phyloP scores from a whole-genome alignment of 2,888 invertebrate genomes.

The Lasioglossum malachurum region DNA sequence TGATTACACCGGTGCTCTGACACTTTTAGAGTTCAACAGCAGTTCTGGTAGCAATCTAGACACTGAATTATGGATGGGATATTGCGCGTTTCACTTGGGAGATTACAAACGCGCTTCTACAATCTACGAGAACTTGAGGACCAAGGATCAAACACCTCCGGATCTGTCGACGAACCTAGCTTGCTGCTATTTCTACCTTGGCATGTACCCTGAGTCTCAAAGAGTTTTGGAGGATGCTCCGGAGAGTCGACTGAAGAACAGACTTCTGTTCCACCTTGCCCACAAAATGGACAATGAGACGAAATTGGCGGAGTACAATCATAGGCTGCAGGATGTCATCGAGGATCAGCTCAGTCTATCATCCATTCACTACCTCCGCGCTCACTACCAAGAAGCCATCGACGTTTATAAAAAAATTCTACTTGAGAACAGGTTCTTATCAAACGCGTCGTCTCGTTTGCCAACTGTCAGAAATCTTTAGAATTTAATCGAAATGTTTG shows the following conservation, averaged over 20 bases:
- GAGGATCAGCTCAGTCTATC: slow-evolving; percentile 98
- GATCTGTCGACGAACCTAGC: slow-evolving; percentile 93
- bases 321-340: slow-evolving; percentile 93
- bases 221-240: slow-evolving; percentile 89
- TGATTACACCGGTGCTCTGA: slow-evolving; percentile 98
- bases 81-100: slow-evolving; percentile 97
- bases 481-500: neutral
- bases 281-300: slow-evolving; percentile 97
- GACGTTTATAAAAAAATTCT: slow-evolving; percentile 98
- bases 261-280: slow-evolving; percentile 96
- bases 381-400: slow-evolving; percentile 99
- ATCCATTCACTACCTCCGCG: slow-evolving; percentile 97
- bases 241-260: slow-evolving; percentile 89
- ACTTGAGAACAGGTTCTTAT: slow-evolving; percentile 93
- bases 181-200: slow-evolving; percentile 98
- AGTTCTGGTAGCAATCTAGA: slow-evolving; percentile 84
- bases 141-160: slow-evolving; percentile 84
- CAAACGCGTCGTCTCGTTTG: neutral
- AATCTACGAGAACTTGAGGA: slow-evolving; percentile 87
- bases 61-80: slow-evolving; percentile 95
- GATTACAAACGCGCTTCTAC: slow-evolving; percentile 90
- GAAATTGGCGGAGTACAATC: slow-evolving; percentile 92
- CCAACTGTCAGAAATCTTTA: neutral
- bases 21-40: slow-evolving; percentile 92
- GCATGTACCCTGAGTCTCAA: slow-evolving; percentile 91